Conservation (phyloP, 2,113 vertebrate species). For the Melanocharis versteri region DNA sequence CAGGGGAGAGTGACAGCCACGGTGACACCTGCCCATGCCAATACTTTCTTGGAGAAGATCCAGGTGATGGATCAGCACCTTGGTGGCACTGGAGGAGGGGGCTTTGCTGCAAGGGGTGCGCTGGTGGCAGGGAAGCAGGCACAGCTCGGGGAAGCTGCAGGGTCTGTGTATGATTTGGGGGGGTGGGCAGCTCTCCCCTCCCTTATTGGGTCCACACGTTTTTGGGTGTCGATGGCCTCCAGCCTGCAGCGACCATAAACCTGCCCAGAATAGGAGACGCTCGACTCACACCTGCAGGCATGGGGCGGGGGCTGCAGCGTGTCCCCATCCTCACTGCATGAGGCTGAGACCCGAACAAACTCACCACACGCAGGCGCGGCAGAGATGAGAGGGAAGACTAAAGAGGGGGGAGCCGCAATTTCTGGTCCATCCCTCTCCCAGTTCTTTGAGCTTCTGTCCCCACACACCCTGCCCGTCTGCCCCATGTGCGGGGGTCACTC, state of each 20-base stretch:
- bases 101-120: not conserved
- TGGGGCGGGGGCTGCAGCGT: not conserved
- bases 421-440: not conserved
- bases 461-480: not conserved
- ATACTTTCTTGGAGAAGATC: rapidly evolving
- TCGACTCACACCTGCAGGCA: rapidly evolving
- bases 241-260: not conserved
- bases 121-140: not conserved
- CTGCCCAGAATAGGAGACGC: not conserved
- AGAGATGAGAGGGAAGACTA: not conserved
- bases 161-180: not conserved
- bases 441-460: not conserved
- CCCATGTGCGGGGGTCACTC: not conserved
- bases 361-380: not conserved
- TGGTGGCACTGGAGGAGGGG: not conserved
- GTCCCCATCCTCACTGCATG: not conserved
- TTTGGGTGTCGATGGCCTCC: not conserved
- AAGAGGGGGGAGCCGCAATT: not conserved
- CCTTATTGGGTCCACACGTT: not conserved
- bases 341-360: not conserved
- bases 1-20: not conserved
- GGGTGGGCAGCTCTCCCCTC: not conserved
- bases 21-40: not conserved
- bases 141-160: not conserved
- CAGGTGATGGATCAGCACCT: not conserved